phyloP scores from a whole-genome alignment of 2,797 vertebrate genomes.

The Xenopus petersii region DNA sequence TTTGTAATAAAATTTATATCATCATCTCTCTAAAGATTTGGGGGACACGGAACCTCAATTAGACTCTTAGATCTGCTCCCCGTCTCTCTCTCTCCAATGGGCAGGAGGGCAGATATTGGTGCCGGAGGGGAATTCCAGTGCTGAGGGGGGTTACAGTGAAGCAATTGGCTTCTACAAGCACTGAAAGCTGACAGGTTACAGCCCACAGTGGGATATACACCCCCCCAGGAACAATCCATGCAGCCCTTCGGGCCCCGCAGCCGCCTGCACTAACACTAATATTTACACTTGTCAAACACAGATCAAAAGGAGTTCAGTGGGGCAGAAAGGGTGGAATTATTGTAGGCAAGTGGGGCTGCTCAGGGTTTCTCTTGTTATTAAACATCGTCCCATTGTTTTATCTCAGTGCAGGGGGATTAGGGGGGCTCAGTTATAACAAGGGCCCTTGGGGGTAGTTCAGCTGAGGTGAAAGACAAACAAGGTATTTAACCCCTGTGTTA shows the following conservation, averaged over 20 bases:
- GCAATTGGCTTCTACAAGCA: conserved; percentile 14
- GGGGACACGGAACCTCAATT: no score
- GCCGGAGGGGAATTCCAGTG: background rate
- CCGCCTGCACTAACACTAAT: conserved; percentile 8
- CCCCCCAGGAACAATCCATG: background rate
- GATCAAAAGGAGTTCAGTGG: conserved; percentile 4
- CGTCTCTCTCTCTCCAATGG: no score
- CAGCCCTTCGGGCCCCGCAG: no score
- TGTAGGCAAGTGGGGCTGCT: background rate
- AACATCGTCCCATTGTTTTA: conserved; percentile 30
- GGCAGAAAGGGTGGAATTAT: background rate
- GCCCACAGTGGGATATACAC: conserved; percentile 7
- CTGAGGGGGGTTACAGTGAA: background rate
- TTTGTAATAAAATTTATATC: no score
- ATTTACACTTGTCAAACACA: conserved; percentile 5
- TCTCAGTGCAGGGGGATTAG: background rate
- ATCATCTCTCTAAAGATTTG: no score
- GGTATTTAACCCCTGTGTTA: background rate
- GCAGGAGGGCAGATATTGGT: background rate
- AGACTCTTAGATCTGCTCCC: background rate
- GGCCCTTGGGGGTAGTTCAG: background rate
- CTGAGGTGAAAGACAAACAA: background rate
- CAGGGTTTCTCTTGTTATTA: background rate
- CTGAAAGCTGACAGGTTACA: background rate
- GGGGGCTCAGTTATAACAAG: background rate